Base-by-base conservation (phyloP, 1,140 invertebrate species). In the Antheraea pernyi region DNA sequence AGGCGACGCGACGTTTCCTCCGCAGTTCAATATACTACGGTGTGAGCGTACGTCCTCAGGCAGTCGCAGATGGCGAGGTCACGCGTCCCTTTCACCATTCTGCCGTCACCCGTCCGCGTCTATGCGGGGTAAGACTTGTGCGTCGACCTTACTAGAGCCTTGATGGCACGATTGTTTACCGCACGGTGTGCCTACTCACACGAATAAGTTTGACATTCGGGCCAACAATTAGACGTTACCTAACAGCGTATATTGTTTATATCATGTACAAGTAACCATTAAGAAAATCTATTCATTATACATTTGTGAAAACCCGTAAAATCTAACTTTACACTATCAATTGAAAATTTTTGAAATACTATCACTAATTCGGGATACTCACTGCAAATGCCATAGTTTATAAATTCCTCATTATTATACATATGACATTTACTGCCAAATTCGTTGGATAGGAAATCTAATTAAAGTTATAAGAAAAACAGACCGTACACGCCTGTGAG, bases 71-170 rank as follows among this genome's bases (percentile, higher is more conserved):
- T 80, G 79, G 79, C 84, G 85, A 88, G 85, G 85, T 80, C 85
- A 77, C 67, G 71, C 74, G 74, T 84, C 75, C 84, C 85, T 88
- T 88, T 88, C 85, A 88, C 85, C 83, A 68, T 81, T 80, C 81
- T 76, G 71, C 76, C 58, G 73, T 72, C 75, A 75, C 68, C 1
- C 22, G 22, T 42, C 11, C 39, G 39, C 8, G 0, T 8, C 39
- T 2, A 7, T 11, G 39, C 39, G 46, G 70, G 58, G 11, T 53
- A n/a, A n/a, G 46, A 53, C 46, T 53, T n/a, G 46, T 6, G 6
- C 46, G 16, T 11, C 62, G 85, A 82, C 83, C 85, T 86, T 79
- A 84, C 71, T 68, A 70, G 72, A 79, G 80, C 83, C 82, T 85
- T 84, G 78, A 76, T 81, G 76, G 75, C 70, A 60, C 80, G 76